These are phyloP conservation scores for Calliopsis andreniformis DNA, from an alignment of 1,140 invertebrate genomes.

Conservation along the genomic window DNA sequence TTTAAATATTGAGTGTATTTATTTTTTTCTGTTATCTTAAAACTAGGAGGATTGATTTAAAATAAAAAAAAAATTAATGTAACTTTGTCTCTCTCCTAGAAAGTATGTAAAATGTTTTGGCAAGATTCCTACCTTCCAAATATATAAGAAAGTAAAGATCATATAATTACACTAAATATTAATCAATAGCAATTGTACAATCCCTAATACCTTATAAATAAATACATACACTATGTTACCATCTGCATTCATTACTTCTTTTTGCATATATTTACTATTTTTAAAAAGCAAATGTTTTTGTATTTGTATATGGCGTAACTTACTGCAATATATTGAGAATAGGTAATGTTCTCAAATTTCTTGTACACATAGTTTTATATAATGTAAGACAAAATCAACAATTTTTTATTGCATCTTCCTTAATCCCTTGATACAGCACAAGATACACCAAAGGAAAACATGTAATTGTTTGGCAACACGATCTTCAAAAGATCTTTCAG, in stretches of 20 bases:
- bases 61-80: not conserved
- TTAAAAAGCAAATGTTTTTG: constrained; percentile 5
- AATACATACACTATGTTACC: constrained; percentile 27
- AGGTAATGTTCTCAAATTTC: not conserved
- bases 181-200: constrained; percentile 38
- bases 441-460: not conserved
- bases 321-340: constrained; percentile 13
- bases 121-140: constrained; percentile 37
- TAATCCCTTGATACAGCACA: not conserved
- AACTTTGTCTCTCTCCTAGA: constrained; percentile 3
- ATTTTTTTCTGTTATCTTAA: not conserved
- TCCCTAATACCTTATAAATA: constrained; percentile 47
- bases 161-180: constrained; percentile 46
- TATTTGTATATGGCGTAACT: constrained; percentile 4
- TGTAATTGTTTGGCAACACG: not conserved
- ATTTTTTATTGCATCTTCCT: not conserved
- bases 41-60: constrained; percentile 11
- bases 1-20: not conserved
- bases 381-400: not conserved
- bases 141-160: constrained; percentile 44
- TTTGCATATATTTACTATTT: constrained; percentile 19
- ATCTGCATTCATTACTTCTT: constrained; percentile 5
- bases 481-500: not conserved
- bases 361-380: not conserved
- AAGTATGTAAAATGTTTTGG: constrained; percentile 25